Evolutionary conservation across 2,797 vertebrate genomes (phyloP).

Genomic region (Ctenopoma multispine): DNA sequence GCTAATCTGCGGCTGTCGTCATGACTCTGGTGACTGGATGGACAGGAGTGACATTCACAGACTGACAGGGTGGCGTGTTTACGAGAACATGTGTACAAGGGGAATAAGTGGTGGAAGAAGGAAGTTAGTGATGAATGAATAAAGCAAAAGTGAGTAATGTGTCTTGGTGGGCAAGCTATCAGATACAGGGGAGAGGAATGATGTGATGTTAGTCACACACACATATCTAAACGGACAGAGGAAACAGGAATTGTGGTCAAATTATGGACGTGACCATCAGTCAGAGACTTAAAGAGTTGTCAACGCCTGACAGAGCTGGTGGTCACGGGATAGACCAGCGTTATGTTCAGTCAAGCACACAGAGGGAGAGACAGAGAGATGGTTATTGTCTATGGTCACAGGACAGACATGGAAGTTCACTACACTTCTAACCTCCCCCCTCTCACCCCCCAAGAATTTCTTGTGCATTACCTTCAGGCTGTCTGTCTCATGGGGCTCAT

Average conservation of each 20-base stretch:
- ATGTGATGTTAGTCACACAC: slow-evolving; percentile 31
- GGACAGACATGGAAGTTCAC: slow-evolving; percentile 24
- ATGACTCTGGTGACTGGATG: slow-evolving; percentile 70
- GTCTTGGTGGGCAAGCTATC: slow-evolving; percentile 8
- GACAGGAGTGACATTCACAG: slow-evolving; percentile 66
- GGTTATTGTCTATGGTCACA: slow-evolving; percentile 31
- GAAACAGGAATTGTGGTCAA: slow-evolving; percentile 51
- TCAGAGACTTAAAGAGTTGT: slow-evolving; percentile 18
- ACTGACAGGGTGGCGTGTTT: slow-evolving; percentile 44
- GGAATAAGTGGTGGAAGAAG: slow-evolving; percentile 8
- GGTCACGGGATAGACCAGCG: slow-evolving; percentile 24
- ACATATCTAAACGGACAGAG: slow-evolving; percentile 18
- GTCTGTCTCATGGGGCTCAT: slow-evolving; percentile 51
- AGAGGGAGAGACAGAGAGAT: slow-evolving; percentile 13
- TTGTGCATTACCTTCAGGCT: slow-evolving; percentile 31
- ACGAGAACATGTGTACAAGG: neutral
- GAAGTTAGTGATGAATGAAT: slow-evolving; percentile 24
- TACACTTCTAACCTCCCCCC: slow-evolving; percentile 16
- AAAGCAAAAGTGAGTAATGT: neutral
- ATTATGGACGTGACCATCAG: slow-evolving; percentile 27
- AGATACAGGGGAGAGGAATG: slow-evolving; percentile 50
- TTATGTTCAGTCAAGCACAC: neutral
- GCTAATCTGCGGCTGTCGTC: slow-evolving; percentile 51
- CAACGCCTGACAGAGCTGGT: slow-evolving; percentile 1
- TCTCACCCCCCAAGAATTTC: neutral